Conservation (phyloP, 2,113 vertebrate genomes). For the Rissa tridactyla region DNA sequence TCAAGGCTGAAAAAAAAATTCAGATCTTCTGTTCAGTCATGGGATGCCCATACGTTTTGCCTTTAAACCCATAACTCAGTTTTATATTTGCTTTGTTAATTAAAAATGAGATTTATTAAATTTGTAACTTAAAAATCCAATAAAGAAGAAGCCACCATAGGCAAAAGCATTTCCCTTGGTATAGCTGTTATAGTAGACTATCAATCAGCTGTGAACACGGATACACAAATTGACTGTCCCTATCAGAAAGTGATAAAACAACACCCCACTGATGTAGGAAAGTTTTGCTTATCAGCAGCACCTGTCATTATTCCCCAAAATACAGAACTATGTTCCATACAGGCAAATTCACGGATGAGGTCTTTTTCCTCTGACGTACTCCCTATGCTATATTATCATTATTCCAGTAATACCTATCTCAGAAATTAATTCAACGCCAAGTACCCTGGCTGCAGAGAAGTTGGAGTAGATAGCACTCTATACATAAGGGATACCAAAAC, state of each 20-base stretch:
- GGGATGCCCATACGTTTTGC: not conserved
- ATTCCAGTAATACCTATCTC: not conserved
- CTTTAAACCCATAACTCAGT: not conserved
- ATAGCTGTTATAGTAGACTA: not conserved
- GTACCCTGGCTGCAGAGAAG: not conserved
- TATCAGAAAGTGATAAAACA: slow-evolving; percentile 13
- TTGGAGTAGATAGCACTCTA: not conserved
- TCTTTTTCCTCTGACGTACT: not conserved
- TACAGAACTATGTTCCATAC: not conserved
- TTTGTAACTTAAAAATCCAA: slow-evolving; percentile 53
- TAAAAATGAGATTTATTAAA: slow-evolving; percentile 51
- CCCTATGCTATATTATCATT: not conserved
- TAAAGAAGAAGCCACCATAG: slow-evolving; percentile 18
- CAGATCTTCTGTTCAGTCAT: not conserved
- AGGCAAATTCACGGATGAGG: not conserved
- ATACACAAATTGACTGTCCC: not conserved
- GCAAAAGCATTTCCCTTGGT: slow-evolving; percentile 17
- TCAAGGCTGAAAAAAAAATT: not conserved
- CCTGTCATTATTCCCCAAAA: not conserved
- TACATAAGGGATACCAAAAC: not conserved
- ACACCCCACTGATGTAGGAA: not conserved
- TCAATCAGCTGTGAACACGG: not conserved
- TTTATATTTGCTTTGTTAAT: not conserved
- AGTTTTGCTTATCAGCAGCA: not conserved
- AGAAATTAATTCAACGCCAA: not conserved